Percentiles rank a stretch among this genome's conserved stretches.
These are phyloP conservation scores for Drepana falcataria DNA, from an alignment of 2,888 invertebrate genomes.

Conservation along the genomic window DNA sequence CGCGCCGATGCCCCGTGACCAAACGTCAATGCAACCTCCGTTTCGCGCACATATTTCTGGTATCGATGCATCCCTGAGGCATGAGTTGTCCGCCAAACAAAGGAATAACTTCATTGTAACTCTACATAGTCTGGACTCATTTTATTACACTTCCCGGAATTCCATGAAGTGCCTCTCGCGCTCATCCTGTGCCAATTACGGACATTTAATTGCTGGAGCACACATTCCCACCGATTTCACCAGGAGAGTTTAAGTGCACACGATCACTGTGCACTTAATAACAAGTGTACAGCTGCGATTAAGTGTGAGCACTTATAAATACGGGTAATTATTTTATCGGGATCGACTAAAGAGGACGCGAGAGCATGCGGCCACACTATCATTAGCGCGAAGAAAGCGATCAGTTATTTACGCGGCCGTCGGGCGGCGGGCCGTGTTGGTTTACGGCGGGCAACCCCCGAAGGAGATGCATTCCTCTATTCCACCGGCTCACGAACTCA, in stretches of 20 bases:
- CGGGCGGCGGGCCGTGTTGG: slow-evolving; percentile 58
- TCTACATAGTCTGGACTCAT: slow-evolving; percentile 39
- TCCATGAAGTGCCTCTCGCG: slow-evolving; percentile 14
- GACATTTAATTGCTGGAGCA: slow-evolving; percentile 43
- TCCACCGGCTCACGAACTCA: slow-evolving; percentile 76
- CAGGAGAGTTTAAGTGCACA: slow-evolving; percentile 48
- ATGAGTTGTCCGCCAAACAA: slow-evolving; percentile 49
- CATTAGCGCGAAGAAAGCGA: slow-evolving; percentile 74
- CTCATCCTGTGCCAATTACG: slow-evolving; percentile 32
- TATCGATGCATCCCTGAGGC: slow-evolving; percentile 57
- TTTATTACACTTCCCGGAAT: slow-evolving; percentile 53
- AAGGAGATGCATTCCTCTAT: slow-evolving; percentile 78
- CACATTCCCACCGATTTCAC: slow-evolving; percentile 50
- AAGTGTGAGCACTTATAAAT: slow-evolving; percentile 68
- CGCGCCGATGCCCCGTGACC: slow-evolving; percentile 67
- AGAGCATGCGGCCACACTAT: slow-evolving; percentile 63
- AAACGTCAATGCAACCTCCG: slow-evolving; percentile 73
- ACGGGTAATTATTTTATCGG: slow-evolving; percentile 72
- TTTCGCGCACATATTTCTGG: slow-evolving; percentile 42
- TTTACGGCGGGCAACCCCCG: slow-evolving; percentile 76
- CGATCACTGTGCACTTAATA: slow-evolving; percentile 45
- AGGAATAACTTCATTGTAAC: slow-evolving; percentile 72
- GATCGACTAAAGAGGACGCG: slow-evolving; percentile 66
- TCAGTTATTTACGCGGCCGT: slow-evolving; percentile 71
- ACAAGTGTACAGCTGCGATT: slow-evolving; percentile 56